A percentile compares a stretch with the other conserved stretches of the same genome.
These are phyloP conservation scores for Stylophora pistillata DNA, from an alignment of 64 coral and sea anemone species.

Conservation along the genomic window DNA sequence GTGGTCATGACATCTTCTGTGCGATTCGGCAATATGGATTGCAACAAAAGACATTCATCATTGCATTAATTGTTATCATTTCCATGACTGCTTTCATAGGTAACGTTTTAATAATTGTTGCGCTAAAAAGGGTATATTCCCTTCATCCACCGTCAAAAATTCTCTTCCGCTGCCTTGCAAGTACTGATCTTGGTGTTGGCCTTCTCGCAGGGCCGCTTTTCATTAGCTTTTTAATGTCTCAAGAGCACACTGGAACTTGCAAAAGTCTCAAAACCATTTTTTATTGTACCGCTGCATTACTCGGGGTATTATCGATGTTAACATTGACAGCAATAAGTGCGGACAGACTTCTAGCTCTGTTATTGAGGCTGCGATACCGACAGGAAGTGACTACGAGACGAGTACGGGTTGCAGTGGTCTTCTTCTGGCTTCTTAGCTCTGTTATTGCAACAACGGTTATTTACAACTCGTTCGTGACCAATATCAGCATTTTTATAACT, in stretches of 20 bases:
- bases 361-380: background rate
- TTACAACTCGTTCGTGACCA: background rate
- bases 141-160: constrained; percentile 4
- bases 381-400: background rate
- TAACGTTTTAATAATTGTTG: background rate
- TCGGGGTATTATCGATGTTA: background rate
- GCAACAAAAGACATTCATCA: no score
- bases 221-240: background rate
- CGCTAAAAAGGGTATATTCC: background rate
- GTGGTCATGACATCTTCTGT: no score
- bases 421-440: background rate
- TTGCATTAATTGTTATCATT: background rate
- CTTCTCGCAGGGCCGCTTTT: background rate
- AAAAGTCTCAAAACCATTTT: background rate
- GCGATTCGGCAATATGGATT: no score
- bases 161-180: background rate
- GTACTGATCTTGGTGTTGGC: constrained; percentile 9
- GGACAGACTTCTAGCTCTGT: background rate
- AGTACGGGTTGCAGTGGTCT: background rate
- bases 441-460: background rate
- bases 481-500: background rate
- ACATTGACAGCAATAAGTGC: no score
- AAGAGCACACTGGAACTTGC: no score
- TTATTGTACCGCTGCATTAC: no score
- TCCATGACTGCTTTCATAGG: background rate